Evolutionary conservation across 2,797 vertebrate species (phyloP), one percentile per base, ranked within the genome.

Genomic region (Notoglanidium macrostoma): DNA sequence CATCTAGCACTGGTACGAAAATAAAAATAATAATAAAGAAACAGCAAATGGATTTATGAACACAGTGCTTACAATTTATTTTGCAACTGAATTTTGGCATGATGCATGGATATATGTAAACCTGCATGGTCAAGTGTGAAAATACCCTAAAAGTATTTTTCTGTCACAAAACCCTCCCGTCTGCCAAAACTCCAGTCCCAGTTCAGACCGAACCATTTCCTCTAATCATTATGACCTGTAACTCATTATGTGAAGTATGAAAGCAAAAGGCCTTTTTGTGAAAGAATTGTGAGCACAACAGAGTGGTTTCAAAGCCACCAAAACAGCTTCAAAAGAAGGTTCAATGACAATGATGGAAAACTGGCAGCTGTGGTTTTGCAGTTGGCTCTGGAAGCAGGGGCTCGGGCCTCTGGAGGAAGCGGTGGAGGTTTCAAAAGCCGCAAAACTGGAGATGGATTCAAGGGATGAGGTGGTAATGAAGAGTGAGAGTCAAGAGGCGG

Each of bases 401-500:
- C 46, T 67, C 44, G 26, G 40, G 59, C 12, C 80, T 83, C 80
- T 32, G 21, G 80, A 51, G 63, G 40, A 83, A 83, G 61, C 15
- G 0, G 19, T 21, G 61, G 61, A 67, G 44, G 80, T 44, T 83
- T 83, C 44, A 51, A 67, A 67, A 83, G 80, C 80, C n/a, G 10
- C 80, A 51, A 51, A 67, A 83, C 40, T 21, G 44, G 80, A 83
- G 44, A 67, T 83, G 61, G 61, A 67, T 51, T 65, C 61, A 67
- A 67, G 61, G 44, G 61, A 67, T 51, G 61, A 29, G 61, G 80
- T 83, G 80, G 61, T 67, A 67, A 83, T 83, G 44, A 67, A 83
- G 44, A 51, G 80, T 21, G 61, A 83, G 67, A 51, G n/a, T 83
- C 63, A 44, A 83, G 61, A 51, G 9, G 15, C 8, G 32, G 46